These are phyloP conservation scores for Agonopterix alstromeriana DNA, from an alignment of 2,888 invertebrate species.

Conservation along the genomic window DNA sequence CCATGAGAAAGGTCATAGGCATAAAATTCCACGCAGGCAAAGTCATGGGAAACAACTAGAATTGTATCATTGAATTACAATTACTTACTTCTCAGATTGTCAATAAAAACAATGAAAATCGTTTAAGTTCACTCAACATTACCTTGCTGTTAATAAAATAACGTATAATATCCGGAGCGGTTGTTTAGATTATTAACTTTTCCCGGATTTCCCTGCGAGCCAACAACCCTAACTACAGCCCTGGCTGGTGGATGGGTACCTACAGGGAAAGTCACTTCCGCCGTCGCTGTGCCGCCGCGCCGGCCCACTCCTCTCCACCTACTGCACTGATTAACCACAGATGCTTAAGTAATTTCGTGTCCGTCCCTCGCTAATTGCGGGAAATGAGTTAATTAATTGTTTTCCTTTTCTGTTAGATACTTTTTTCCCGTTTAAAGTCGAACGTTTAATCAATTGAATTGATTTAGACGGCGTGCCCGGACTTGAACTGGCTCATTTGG, in stretches of 20 bases:
- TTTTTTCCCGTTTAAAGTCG: conserved; percentile 30
- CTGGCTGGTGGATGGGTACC: conserved; percentile 22
- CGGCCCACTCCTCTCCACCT: conserved; percentile 13
- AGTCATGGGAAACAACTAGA: too few relatives aligned
- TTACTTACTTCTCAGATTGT: too few relatives aligned
- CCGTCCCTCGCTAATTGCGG: conserved; percentile 63
- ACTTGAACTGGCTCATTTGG: conserved; percentile 11
- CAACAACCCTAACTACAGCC: not conserved
- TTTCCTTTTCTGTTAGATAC: conserved; percentile 55
- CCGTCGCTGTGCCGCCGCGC: conserved; percentile 19
- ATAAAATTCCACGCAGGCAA: too few relatives aligned
- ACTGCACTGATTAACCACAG: conserved; percentile 48
- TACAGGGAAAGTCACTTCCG: conserved; percentile 47
- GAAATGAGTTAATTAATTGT: conserved; percentile 68
- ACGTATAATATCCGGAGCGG: too few relatives aligned
- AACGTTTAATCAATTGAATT: conserved; percentile 28
- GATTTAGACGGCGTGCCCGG: conserved; percentile 23
- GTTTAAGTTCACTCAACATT: too few relatives aligned
- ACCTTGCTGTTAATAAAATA: too few relatives aligned
- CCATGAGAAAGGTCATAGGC: too few relatives aligned
- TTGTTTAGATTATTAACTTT: too few relatives aligned
- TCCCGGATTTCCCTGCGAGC: too few relatives aligned
- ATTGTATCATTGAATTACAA: too few relatives aligned
- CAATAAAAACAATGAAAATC: too few relatives aligned
- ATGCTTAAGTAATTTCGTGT: conserved; percentile 61